Percentiles rank a stretch among this genome's conserved stretches.
Evolutionary conservation across 1,140 invertebrate species (phyloP).

Genomic region (Zaprionus vittiger): DNA sequence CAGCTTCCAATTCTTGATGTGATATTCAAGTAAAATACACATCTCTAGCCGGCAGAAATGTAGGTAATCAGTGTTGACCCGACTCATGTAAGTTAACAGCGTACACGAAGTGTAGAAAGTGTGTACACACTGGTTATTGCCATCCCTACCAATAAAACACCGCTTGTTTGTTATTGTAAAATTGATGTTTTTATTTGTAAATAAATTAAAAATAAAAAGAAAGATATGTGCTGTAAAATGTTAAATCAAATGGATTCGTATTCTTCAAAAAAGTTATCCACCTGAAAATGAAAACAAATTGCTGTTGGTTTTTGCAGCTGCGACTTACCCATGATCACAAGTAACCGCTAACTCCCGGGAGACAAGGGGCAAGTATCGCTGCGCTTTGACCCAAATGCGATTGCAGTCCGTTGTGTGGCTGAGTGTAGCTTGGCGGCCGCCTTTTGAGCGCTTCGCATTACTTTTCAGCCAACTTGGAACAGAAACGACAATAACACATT

Average conservation of each 20-base stretch:
- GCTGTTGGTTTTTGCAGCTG: conserved; percentile 38
- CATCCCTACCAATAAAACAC: conserved; percentile 3
- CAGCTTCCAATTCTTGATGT: background rate
- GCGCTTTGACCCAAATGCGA: conserved; percentile 24
- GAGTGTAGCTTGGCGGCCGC: conserved; percentile 53
- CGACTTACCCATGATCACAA: conserved; percentile 58
- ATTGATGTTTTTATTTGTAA: background rate
- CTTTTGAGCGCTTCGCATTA: conserved; percentile 72
- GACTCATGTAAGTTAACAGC: background rate
- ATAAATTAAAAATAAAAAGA: background rate
- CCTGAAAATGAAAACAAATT: conserved; percentile 54
- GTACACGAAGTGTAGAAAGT: background rate
- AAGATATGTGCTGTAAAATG: background rate
- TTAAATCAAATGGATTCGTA: background rate
- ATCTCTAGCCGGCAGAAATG: background rate
- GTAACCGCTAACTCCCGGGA: background rate
- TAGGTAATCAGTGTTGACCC: background rate
- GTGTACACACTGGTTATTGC: background rate
- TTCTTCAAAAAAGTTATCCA: conserved; percentile 1
- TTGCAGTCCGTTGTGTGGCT: conserved; percentile 53
- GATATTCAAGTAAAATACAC: background rate
- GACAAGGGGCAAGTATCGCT: conserved; percentile 4
- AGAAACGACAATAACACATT: conserved; percentile 77
- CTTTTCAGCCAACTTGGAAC: conserved; percentile 79
- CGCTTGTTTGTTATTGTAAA: background rate